These are phyloP conservation scores for Augiades crinisus DNA, from an alignment of 2,888 invertebrate genomes.

Conservation along the genomic window DNA sequence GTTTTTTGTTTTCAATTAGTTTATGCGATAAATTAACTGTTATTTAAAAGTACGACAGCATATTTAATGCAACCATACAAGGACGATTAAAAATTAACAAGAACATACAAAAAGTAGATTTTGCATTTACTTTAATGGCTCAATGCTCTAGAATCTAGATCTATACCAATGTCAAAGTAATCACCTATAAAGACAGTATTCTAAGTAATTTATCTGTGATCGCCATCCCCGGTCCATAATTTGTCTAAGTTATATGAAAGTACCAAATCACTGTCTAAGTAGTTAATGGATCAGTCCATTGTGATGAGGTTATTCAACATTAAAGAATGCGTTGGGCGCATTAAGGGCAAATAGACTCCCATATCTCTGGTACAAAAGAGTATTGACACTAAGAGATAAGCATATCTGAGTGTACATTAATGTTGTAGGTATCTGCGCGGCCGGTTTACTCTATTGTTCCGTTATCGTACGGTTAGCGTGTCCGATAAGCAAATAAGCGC, in stretches of 20 bases:
- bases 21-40: too few relatives aligned
- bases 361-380: slow-evolving; percentile 77
- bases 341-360: slow-evolving; percentile 75
- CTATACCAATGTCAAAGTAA: too few relatives aligned
- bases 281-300: slow-evolving; percentile 66
- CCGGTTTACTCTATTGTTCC: slow-evolving; percentile 73
- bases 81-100: too few relatives aligned
- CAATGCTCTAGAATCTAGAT: too few relatives aligned
- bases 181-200: too few relatives aligned
- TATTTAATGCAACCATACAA: too few relatives aligned
- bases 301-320: slow-evolving; percentile 64
- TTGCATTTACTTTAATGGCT: too few relatives aligned
- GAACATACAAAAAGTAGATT: too few relatives aligned
- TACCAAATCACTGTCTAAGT: slow-evolving; percentile 41
- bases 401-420: slow-evolving; percentile 69
- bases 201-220: neutral
- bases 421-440: slow-evolving; percentile 61
- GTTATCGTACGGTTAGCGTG: slow-evolving; percentile 74
- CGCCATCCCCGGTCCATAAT: neutral
- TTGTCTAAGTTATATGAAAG: slow-evolving; percentile 40
- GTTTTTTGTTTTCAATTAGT: too few relatives aligned
- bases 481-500: slow-evolving; percentile 74
- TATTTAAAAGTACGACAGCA: too few relatives aligned
- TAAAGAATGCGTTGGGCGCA: slow-evolving; percentile 68
- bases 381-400: slow-evolving; percentile 77